Evolutionary conservation across 2,888 invertebrate genomes (phyloP).

Genomic region (Caenorhabditis drosophilae): DNA sequence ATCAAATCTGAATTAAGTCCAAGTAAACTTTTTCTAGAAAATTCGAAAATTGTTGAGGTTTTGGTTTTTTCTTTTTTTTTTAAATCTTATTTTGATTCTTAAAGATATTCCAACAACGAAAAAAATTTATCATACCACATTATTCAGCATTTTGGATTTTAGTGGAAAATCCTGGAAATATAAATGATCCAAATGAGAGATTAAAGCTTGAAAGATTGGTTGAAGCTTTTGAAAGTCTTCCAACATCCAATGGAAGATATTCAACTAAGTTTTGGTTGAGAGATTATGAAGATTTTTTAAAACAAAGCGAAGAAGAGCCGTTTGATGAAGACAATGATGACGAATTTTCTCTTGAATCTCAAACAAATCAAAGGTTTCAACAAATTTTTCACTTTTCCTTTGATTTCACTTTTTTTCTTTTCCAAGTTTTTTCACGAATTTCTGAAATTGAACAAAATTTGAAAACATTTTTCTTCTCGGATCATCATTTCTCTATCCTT

Average conservation of each 20-base stretch:
- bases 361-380: slow-evolving; percentile 37
- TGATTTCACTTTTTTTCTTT: too few species aligned
- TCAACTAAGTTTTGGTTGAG: slow-evolving; percentile 65
- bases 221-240: slow-evolving; percentile 57
- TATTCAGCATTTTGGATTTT: slow-evolving; percentile 63
- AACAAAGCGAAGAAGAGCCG: slow-evolving; percentile 47
- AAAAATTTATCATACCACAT: slow-evolving; percentile 62
- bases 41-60: slow-evolving; percentile 59
- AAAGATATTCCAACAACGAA: slow-evolving; percentile 60
- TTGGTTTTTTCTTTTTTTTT: too few species aligned
- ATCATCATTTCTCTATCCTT: too few species aligned
- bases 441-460: too few species aligned
- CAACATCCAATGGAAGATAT: slow-evolving; percentile 58
- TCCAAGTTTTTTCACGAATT: too few species aligned
- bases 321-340: slow-evolving; percentile 46
- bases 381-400: not conserved
- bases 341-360: slow-evolving; percentile 39
- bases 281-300: slow-evolving; percentile 60
- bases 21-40: slow-evolving; percentile 59
- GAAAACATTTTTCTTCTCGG: too few species aligned
- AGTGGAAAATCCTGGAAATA: slow-evolving; percentile 64
- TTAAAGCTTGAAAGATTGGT: slow-evolving; percentile 18
- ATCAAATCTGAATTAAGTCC: slow-evolving; percentile 64
- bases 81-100: not conserved
- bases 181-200: slow-evolving; percentile 32